A percentile compares a stretch with the other conserved stretches of the same genome.
phyloP scores from a whole-genome alignment of 2,797 vertebrate species.

The Petrocephalus sullivani region DNA sequence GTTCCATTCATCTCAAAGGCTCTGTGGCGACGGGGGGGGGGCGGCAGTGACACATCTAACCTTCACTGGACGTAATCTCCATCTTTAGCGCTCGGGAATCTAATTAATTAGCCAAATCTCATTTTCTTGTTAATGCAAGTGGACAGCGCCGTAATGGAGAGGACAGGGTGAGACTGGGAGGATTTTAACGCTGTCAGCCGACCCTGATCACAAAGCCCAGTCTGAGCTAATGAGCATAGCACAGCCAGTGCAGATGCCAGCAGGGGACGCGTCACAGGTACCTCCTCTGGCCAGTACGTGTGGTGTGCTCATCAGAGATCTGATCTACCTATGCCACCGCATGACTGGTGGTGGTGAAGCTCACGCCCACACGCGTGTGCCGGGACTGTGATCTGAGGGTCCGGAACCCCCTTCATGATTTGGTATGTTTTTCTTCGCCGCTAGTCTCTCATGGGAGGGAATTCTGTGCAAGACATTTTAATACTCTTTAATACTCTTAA shows the following conservation, averaged over 20 bases:
- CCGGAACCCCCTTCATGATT: background rate
- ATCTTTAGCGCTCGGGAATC: constrained; percentile 68
- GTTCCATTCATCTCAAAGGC: constrained; percentile 63
- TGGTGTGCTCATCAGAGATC: background rate
- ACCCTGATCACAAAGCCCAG: constrained; percentile 21
- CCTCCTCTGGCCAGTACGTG: background rate
- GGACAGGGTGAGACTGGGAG: constrained; percentile 33
- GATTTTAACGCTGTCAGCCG: constrained; percentile 28
- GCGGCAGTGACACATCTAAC: constrained; percentile 65
- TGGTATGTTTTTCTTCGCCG: background rate
- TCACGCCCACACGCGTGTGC: too few species aligned
- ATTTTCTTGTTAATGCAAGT: constrained; percentile 72
- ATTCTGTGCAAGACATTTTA: constrained; percentile 1
- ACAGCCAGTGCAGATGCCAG: background rate
- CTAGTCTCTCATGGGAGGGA: constrained; percentile 21
- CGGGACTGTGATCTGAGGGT: background rate
- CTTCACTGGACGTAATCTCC: constrained; percentile 70
- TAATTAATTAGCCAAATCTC: constrained; percentile 77
- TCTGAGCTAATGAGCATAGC: background rate
- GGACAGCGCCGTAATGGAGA: constrained; percentile 62
- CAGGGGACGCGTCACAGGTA: background rate
- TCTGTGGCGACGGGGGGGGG: constrained; percentile 33
- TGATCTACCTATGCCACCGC: background rate
- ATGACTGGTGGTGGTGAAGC: background rate
- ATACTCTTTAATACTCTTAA: background rate